Percentiles rank a stretch among this genome's conserved stretches.
Evolutionary conservation across 2,888 invertebrate genomes (phyloP).

Genomic region (Onthophagus sagittarius): DNA sequence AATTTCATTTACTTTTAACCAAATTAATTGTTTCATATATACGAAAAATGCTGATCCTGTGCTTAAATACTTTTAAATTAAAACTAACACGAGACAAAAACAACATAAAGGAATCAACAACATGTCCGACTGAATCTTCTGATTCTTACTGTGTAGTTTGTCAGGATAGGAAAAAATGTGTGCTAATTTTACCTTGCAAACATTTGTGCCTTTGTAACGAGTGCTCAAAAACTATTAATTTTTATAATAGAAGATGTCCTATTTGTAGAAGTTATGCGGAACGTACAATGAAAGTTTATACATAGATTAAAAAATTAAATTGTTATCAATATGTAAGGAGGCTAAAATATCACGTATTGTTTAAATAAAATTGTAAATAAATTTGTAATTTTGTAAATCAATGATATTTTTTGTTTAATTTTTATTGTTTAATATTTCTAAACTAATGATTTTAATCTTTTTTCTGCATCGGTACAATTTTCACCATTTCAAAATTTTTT

Average conservation of each 20-base stretch:
- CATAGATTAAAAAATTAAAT: background rate
- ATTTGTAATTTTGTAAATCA: no score
- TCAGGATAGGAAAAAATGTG: constrained; percentile 55
- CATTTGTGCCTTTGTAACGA: constrained; percentile 56
- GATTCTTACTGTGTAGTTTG: constrained; percentile 55
- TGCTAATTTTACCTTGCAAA: constrained; percentile 54
- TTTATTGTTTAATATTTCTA: no score
- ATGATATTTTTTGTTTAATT: no score
- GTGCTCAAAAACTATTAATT: constrained; percentile 52
- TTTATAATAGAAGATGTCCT: constrained; percentile 53
- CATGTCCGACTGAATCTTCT: background rate
- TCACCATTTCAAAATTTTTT: no score
- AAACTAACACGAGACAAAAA: background rate
- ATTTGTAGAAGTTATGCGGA: constrained; percentile 56
- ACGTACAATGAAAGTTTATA: constrained; percentile 52
- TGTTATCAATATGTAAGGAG: background rate
- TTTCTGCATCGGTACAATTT: no score
- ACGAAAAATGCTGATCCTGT: background rate
- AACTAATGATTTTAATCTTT: no score
- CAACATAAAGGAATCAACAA: no score
- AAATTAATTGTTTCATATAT: background rate
- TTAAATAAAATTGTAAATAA: no score
- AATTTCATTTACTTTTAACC: constrained; percentile 34
- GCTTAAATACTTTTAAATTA: background rate
- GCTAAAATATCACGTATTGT: no score